phyloP scores from a whole-genome alignment of 1,140 invertebrate species.

The Drosophila auraria region DNA sequence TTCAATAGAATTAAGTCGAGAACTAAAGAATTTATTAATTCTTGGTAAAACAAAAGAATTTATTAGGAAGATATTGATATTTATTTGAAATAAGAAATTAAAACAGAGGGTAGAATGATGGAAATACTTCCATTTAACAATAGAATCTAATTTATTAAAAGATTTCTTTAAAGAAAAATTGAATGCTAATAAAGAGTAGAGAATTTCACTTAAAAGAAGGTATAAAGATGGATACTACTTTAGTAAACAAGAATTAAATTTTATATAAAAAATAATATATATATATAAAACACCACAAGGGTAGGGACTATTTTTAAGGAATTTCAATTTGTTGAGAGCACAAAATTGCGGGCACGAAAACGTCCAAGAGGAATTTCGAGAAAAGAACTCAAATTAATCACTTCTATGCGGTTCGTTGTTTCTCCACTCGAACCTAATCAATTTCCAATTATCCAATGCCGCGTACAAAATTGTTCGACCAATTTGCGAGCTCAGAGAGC shows the following conservation, averaged over 20 bases:
- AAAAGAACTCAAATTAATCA: constrained; percentile 37
- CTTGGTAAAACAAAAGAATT: background rate
- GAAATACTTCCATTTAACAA: no score
- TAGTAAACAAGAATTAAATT: background rate
- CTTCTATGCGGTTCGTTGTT: constrained; percentile 21
- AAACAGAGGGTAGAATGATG: no score
- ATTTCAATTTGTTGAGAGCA: background rate
- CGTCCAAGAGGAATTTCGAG: background rate
- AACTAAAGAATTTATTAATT: background rate
- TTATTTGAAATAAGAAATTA: no score
- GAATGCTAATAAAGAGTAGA: no score
- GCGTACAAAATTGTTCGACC: constrained; percentile 46
- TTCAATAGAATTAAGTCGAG: background rate
- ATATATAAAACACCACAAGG: background rate
- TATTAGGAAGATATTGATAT: no score
- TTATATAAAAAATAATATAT: background rate
- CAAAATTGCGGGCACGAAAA: background rate
- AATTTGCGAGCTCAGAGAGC: constrained; percentile 24
- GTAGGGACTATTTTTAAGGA: background rate
- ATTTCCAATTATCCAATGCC: constrained; percentile 56
- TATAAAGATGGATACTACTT: background rate
- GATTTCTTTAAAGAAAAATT: background rate
- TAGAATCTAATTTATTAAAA: background rate
- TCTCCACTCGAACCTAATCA: constrained; percentile 41
- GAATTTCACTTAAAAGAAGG: background rate